Evolutionary conservation across 2,888 invertebrate genomes (phyloP), one percentile per base, ranked within the genome.

Genomic region (Coremacera marginata): DNA sequence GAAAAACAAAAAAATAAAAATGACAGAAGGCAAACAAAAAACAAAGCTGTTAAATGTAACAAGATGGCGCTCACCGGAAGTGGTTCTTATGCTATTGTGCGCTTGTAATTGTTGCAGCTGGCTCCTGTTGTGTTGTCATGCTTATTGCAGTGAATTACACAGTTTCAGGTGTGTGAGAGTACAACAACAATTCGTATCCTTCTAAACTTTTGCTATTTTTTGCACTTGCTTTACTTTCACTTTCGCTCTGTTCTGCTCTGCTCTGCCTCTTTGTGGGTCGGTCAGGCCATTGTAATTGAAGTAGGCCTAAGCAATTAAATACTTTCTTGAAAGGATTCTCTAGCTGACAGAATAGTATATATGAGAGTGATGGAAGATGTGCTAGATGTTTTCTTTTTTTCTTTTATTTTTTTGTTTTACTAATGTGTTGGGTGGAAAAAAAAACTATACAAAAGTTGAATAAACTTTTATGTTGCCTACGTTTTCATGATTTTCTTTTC

Each of bases 251-350:
- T n/a, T n/a, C n/a, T 9, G 19, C 25, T n/a, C 60, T 49, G 57
- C 27, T 5, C 11, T 11, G 27, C 8, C 16, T 25, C 31, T 5
- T 57, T 73, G 25, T 63, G 55, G 22, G 19, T 25, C 25, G 5
- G 22, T 16, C 34, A 37, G 14, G 52, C 27, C 25, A 72, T 70
- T 73, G 75, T 75, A 51, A 63, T 7, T 27, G 37, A 77, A 78
- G 76, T 71, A 57, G 49, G 76, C 75, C 77, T 78, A 80, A 73
- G 78, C 78, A 83, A 84, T 84, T 84, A 84, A 80, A 76, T 79
- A 81, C 83, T 84, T n/a, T 80, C 77, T 79, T 52, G 77, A 82
- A 83, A 83, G 82, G 84, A 82, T 82, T 80, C 81, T 77, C 71
- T 75, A 76, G 65, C 75, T n/a, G 14, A 27, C 3, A 27, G 60